Base-by-base conservation (phyloP, 1,140 invertebrate genomes). In the Epicauta chinensis region DNA sequence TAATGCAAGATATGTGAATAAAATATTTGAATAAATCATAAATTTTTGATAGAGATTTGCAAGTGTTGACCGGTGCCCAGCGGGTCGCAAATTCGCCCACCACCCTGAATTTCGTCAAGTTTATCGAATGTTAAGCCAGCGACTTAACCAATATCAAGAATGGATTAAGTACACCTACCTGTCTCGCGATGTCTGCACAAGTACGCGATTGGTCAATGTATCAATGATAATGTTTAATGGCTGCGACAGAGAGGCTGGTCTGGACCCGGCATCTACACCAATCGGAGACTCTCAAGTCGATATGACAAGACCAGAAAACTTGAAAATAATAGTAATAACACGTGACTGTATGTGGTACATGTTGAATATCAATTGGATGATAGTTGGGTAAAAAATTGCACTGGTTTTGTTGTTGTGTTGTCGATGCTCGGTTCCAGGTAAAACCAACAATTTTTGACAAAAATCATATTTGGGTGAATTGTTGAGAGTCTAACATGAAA, bases 201-300 rank as follows among this genome's bases (percentile, higher is more conserved):
- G 31, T n/a, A 6, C 41, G 16, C 34, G 17, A 51, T 56, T 56
- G 54, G 54, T 47, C 32, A 16, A 35, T 38, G 40, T 41, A 40
- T 42, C 43, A 40, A 40, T 57, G 55, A 57, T 57, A 57, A 57
- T 57, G 55, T 29, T 57, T 57, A 57, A 57, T 57, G 55, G 55
- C 55, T 42, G 55, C 55, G 43, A 53, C 35, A 45, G 31, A 51
- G 55, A 57, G 55, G 55, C 55, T 53, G 55, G 51, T 31, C 55
- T 57, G 55, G 51, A 57, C 55, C 55, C 23, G 38, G 40, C 14
- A 44, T 39, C 47, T 39, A 36, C 15, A 39, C 55, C 55, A 57
- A 57, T 57, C 45, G 35, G 36, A 15, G 34, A 12, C 39, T 34
- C 14, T 23, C 7, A 23, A 5, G 4, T 23, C 23, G 4, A 23